phyloP scores from a whole-genome alignment of 2,888 invertebrate species.

The Invenusta paracnida region DNA sequence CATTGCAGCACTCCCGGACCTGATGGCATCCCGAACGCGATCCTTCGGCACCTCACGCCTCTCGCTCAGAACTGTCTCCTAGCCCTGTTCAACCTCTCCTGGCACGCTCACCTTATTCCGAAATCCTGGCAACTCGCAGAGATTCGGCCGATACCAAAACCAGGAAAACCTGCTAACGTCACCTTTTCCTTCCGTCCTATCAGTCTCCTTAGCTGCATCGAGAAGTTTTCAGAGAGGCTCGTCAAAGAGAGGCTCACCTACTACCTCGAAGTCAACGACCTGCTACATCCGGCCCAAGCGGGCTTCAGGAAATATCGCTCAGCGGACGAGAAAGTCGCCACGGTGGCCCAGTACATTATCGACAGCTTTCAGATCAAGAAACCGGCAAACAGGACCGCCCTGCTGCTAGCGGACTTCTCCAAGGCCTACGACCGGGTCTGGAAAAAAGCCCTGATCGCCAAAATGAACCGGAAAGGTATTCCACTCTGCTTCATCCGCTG shows the following conservation, averaged over 20 bases:
- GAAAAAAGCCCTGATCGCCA: not conserved
- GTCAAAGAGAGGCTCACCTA: not conserved
- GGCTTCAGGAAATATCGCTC: not conserved
- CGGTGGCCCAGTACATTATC: not conserved
- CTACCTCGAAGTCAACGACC: not conserved
- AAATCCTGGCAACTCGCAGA: not conserved
- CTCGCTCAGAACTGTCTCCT: not conserved
- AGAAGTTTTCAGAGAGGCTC: not conserved
- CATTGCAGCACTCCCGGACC: no score
- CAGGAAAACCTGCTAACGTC: no score
- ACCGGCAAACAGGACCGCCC: no score
- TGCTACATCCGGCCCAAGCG: not conserved
- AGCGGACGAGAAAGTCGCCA: not conserved
- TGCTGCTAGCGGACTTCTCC: not conserved
- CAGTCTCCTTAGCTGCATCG: not conserved
- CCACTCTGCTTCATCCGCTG: not conserved
- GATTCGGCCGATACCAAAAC: not conserved
- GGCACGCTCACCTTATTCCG: not conserved
- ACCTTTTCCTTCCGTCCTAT: no score
- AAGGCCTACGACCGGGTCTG: not conserved
- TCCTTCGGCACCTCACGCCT: no score
- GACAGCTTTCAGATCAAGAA: no score
- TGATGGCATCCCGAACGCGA: no score
- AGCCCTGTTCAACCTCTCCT: not conserved
- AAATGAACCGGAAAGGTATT: not conserved